A percentile compares a stretch with the other conserved stretches of the same genome.
Conservation (phyloP, 2,888 invertebrate species). For the Neoascia interrupta region DNA sequence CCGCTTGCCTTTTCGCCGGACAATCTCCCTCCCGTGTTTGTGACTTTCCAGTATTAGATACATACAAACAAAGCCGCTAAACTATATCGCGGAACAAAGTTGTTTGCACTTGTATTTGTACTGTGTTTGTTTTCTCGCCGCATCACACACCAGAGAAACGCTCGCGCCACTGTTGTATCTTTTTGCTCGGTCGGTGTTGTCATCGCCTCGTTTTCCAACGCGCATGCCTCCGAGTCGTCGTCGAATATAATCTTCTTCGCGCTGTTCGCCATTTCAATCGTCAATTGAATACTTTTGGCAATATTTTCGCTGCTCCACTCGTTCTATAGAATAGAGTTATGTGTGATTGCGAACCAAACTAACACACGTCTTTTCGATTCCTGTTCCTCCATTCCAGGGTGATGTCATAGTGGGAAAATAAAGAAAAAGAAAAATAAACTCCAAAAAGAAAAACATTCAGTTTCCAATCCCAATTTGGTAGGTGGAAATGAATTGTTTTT, state of each 20-base stretch:
- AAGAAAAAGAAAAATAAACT: conserved; percentile 11
- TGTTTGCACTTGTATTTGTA: conserved; percentile 57
- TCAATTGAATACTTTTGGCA: conserved; percentile 64
- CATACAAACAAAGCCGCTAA: conserved; percentile 23
- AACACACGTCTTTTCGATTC: conserved; percentile 62
- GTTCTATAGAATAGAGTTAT: conserved; percentile 38
- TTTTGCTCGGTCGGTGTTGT: conserved; percentile 46
- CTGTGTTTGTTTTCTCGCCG: too few species aligned
- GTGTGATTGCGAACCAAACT: conserved; percentile 54
- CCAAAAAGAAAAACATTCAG: conserved; percentile 47
- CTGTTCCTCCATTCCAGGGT: conserved; percentile 65
- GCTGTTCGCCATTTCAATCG: conserved; percentile 54
- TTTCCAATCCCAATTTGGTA: conserved; percentile 20
- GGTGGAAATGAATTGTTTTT: conserved; percentile 62
- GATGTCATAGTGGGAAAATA: conserved; percentile 58
- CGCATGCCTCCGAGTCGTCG: conserved; percentile 56
- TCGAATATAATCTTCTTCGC: conserved; percentile 33
- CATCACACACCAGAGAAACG: too few species aligned
- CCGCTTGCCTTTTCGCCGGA: not conserved
- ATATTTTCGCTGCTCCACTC: conserved; percentile 33
- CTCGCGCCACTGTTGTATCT: too few species aligned
- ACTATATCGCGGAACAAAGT: too few species aligned
- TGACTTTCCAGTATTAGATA: too few species aligned
- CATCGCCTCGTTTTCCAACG: conserved; percentile 44
- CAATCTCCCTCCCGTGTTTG: conserved; percentile 32